These are phyloP conservation scores for Kuschelorhynchus macadamiae DNA, from an alignment of 2,888 invertebrate genomes.

Conservation along the genomic window DNA sequence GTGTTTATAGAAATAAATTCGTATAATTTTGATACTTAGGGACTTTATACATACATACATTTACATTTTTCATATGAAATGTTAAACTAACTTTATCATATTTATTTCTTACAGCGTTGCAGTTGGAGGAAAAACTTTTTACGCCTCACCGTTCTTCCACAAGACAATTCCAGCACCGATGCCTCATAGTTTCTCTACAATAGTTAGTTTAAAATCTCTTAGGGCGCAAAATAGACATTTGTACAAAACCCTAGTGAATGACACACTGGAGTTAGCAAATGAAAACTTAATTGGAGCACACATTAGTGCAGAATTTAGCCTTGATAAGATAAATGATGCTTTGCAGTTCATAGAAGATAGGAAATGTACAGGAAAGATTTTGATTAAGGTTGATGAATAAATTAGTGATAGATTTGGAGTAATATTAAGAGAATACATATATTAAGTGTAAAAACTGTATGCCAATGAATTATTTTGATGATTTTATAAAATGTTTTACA, in stretches of 20 bases:
- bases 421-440: neutral
- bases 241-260: conserved; percentile 70
- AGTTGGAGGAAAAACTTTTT: conserved; percentile 70
- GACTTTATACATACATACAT: no score
- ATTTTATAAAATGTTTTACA: no score
- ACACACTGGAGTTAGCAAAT: conserved; percentile 74
- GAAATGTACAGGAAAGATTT: conserved; percentile 76
- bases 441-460: neutral
- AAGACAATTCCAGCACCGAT: conserved; percentile 61
- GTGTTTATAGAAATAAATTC: no score
- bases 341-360: conserved; percentile 72
- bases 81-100: no score
- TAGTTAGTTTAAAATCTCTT: conserved; percentile 62
- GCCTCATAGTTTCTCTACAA: conserved; percentile 60
- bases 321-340: conserved; percentile 75
- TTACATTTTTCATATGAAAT: no score
- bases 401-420: conserved; percentile 4
- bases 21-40: no score
- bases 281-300: conserved; percentile 75
- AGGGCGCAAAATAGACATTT: conserved; percentile 70
- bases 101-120: conserved; percentile 68
- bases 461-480: neutral
- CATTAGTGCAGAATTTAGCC: conserved; percentile 71
- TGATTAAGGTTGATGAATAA: conserved; percentile 66
- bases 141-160: conserved; percentile 59